These are phyloP conservation scores for Vannuccia rotundouncinata DNA, from an alignment of 2,888 invertebrate species.

Conservation along the genomic window DNA sequence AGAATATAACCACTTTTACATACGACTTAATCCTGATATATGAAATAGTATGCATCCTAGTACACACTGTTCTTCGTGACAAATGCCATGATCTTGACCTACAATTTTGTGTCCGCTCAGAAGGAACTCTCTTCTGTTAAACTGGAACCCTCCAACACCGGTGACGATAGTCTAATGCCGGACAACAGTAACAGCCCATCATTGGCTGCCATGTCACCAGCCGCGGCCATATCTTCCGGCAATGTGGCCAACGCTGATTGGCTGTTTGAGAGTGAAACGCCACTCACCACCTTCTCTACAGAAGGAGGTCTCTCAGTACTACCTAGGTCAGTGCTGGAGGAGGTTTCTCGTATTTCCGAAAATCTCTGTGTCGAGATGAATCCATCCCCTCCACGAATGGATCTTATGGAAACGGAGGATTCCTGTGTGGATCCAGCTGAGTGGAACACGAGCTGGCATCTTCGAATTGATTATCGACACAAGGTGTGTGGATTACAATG, in stretches of 20 bases:
- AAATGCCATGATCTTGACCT: too few relatives aligned
- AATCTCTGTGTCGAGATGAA: neutral
- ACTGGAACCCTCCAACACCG: neutral
- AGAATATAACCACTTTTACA: too few relatives aligned
- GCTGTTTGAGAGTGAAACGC: neutral
- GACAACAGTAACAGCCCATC: neutral
- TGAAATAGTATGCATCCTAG: too few relatives aligned
- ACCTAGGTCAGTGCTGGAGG: neutral
- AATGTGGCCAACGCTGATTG: too few relatives aligned
- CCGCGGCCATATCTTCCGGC: too few relatives aligned
- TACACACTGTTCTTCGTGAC: too few relatives aligned
- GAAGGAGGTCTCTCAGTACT: neutral
- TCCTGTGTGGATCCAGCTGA: slow-evolving; percentile 12
- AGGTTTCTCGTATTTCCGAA: neutral
- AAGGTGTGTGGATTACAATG: too few relatives aligned
- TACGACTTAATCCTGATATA: too few relatives aligned
- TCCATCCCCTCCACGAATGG: neutral
- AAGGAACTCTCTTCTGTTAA: too few relatives aligned
- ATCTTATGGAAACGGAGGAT: slow-evolving; percentile 12
- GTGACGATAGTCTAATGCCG: neutral
- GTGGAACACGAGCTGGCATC: slow-evolving; percentile 24
- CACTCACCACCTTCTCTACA: neutral
- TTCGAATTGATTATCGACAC: neutral
- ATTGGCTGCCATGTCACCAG: neutral
- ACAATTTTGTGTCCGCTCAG: too few relatives aligned